These are phyloP conservation scores for Leptopilina clavipes DNA, from an alignment of 1,140 invertebrate species.

Conservation along the genomic window DNA sequence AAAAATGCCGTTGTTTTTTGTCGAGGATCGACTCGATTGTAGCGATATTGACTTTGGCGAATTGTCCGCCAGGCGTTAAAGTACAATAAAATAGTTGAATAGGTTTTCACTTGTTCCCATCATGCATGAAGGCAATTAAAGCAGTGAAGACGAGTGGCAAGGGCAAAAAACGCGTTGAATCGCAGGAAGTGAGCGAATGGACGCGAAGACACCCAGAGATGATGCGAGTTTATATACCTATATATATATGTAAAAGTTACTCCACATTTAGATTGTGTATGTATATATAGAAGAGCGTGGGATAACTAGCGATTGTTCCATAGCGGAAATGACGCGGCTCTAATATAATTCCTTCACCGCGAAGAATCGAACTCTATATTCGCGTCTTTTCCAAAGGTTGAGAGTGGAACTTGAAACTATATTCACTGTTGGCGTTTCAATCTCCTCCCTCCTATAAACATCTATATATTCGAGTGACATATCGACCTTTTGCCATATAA, in stretches of 20 bases:
- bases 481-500: background rate
- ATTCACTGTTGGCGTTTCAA: too few species aligned
- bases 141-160: constrained; percentile 37
- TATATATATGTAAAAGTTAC: background rate
- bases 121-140: constrained; percentile 59
- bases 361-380: constrained; percentile 42
- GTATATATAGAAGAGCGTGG: constrained; percentile 49
- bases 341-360: constrained; percentile 54
- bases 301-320: constrained; percentile 55
- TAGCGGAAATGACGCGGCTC: constrained; percentile 57
- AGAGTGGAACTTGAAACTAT: constrained; percentile 33
- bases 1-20: too few species aligned
- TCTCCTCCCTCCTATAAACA: background rate
- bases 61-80: background rate
- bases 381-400: constrained; percentile 22
- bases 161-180: constrained; percentile 61
- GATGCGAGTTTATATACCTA: constrained; percentile 17
- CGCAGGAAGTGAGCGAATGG: constrained; percentile 63
- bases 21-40: too few species aligned
- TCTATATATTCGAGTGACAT: background rate
- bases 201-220: constrained; percentile 40
- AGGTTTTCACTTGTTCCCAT: constrained; percentile 55
- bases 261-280: background rate
- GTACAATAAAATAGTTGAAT: constrained; percentile 37
- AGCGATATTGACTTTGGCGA: too few species aligned